These are phyloP conservation scores for Heliconius nattereri DNA, from an alignment of 1,140 invertebrate genomes.

Conservation along the genomic window DNA sequence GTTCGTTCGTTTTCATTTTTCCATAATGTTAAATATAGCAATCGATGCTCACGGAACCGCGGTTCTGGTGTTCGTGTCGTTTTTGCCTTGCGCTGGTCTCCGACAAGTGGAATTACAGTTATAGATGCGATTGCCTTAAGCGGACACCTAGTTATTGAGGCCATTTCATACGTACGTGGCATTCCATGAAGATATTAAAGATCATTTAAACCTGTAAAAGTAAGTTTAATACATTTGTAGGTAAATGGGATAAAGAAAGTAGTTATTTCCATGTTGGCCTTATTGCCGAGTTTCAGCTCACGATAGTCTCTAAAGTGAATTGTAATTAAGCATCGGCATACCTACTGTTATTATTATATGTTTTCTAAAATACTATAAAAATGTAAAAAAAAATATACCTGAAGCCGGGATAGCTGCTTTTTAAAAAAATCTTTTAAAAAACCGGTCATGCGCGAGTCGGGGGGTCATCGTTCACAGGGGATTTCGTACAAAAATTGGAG, in stretches of 20 bases:
- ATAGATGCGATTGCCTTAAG: slow-evolving; percentile 30
- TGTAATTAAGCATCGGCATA: too few relatives aligned
- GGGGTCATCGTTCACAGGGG: too few relatives aligned
- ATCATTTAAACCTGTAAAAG: neutral
- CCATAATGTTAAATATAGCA: neutral
- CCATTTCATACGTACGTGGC: slow-evolving; percentile 6
- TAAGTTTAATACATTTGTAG: neutral
- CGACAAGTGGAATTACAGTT: slow-evolving; percentile 29
- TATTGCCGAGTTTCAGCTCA: neutral
- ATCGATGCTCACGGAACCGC: neutral
- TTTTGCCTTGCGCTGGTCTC: neutral
- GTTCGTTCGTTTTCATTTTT: neutral
- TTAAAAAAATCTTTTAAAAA: too few relatives aligned
- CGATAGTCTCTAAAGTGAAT: too few relatives aligned
- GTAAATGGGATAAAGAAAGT: neutral
- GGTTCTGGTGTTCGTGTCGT: neutral
- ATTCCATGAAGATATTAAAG: slow-evolving; percentile 8
- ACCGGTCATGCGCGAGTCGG: too few relatives aligned
- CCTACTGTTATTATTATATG: too few relatives aligned
- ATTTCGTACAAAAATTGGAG: too few relatives aligned
- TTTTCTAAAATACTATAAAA: too few relatives aligned
- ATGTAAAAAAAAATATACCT: too few relatives aligned
- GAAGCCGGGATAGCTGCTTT: too few relatives aligned
- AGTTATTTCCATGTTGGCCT: neutral
- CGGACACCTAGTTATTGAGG: slow-evolving; percentile 1